Base-by-base conservation (phyloP, 1,140 invertebrate genomes). In the Formica selysi region DNA sequence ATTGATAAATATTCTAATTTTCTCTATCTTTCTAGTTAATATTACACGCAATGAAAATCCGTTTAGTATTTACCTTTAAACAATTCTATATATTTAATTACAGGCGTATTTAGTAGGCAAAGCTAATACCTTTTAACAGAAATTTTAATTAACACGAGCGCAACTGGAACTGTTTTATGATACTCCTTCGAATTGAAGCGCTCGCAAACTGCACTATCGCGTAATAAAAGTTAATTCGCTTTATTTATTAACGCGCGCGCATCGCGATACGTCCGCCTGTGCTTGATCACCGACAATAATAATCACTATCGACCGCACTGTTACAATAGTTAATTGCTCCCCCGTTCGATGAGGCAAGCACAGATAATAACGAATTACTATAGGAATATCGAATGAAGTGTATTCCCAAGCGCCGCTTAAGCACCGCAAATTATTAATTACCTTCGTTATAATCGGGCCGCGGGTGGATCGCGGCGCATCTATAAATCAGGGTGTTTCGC, bases 391-490 rank as follows among this genome's bases (percentile, higher is more conserved):
- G 88, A 89, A 83, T 89, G 88, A 89, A 89, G 81, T 78, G 81
- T 83, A 85, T 85, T 85, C 81, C 81, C 81, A 78, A 89, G 76
- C 87, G 83, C 41, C 85, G 62, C 85, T 88, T 89, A 89, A 89
- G 88, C 79, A 87, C 88, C 88, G 74, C 73, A 86, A 86, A 90
- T 89, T 89, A 90, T 90, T 90, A 90, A 90, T 90, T 90, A 89
- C 89, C 64, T 78, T 80, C 84, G 84, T 80, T 79, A 78, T 86
- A 86, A 86, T 79, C 84, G 74, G 19, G 41, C 74, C 36, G 68
- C 29, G 68, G n/a, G 65, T 70, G 79, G 73, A 84, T 89, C 78
- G 70, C 62, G 54, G 67, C 29, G 67, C 44, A 62, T 74, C 62
- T 88, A 83, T 87, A 89, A 86, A 87, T 89, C 86, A 89, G 74